Percentiles rank a stretch among this genome's conserved stretches.
Evolutionary conservation across 2,888 invertebrate species (phyloP).

Genomic region (Cerastoderma edule): DNA sequence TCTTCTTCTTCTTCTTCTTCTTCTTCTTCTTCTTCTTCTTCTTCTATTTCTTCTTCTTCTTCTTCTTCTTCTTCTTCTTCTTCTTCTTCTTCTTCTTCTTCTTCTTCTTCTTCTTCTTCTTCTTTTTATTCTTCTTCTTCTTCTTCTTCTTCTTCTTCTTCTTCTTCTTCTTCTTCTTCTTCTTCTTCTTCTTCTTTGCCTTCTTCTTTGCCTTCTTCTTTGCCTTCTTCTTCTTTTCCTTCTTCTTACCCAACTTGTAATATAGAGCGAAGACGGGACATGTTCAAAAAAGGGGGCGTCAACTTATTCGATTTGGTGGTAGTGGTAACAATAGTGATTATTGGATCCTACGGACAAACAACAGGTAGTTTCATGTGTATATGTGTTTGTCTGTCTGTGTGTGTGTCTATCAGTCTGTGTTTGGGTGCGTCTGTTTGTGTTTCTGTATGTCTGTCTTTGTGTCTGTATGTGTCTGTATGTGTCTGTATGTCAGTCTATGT

Average conservation of each 20-base stretch:
- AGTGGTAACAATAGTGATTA: too few relatives aligned
- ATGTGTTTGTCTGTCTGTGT: conserved; percentile 8
- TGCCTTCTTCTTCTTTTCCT: too few relatives aligned
- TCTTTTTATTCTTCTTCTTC: too few relatives aligned
- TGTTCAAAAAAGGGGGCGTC: conserved; percentile 23
- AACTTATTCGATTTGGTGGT: too few relatives aligned
- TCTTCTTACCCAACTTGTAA: too few relatives aligned
- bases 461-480: not conserved
- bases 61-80: not conserved
- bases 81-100: not conserved
- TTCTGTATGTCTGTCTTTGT: not conserved
- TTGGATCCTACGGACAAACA: not conserved
- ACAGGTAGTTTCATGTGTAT: not conserved
- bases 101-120: not conserved
- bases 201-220: too few relatives aligned
- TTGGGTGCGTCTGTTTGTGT: conserved; percentile 23
- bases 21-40: conserved; percentile 16
- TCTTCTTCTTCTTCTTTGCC: too few relatives aligned
- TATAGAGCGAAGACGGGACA: not conserved
- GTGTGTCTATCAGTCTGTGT: conserved; percentile 3
- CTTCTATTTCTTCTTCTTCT: not conserved
- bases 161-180: too few relatives aligned
- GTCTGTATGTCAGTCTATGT: too few relatives aligned
- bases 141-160: too few relatives aligned
- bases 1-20: not conserved